Evolutionary conservation across 2,888 invertebrate species (phyloP).

Genomic region (Matsumyia berberina): DNA sequence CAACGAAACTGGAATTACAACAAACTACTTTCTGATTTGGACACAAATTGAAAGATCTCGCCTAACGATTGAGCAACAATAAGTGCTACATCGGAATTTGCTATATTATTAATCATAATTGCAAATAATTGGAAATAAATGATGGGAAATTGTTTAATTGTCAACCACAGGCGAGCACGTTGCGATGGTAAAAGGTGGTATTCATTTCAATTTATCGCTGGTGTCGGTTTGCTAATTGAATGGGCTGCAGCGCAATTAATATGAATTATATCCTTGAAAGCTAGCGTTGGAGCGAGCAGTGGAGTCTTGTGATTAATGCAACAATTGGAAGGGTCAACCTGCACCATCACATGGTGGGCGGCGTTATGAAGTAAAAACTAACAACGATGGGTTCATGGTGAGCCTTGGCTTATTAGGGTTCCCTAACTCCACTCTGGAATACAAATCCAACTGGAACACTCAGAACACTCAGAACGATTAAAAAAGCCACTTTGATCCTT

Average conservation of each 20-base stretch:
- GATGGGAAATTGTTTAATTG: conserved; percentile 6
- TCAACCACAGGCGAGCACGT: background rate
- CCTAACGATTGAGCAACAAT: background rate
- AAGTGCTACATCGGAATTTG: conserved; percentile 3
- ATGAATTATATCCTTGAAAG: background rate
- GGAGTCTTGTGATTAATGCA: too few relatives aligned
- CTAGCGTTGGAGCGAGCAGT: background rate
- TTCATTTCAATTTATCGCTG: conserved; percentile 5
- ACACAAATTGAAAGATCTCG: conserved; percentile 41
- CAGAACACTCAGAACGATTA: too few relatives aligned
- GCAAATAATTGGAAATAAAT: conserved; percentile 27
- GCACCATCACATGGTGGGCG: too few relatives aligned
- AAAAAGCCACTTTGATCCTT: too few relatives aligned
- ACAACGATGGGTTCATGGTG: too few relatives aligned
- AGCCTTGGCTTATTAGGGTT: too few relatives aligned
- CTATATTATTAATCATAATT: conserved; percentile 58
- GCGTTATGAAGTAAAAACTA: too few relatives aligned
- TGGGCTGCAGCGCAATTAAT: background rate
- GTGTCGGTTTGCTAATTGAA: conserved; percentile 6
- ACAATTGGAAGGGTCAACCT: too few relatives aligned
- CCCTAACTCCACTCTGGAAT: too few relatives aligned
- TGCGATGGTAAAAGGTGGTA: background rate
- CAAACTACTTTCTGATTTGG: conserved; percentile 16
- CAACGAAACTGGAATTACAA: background rate
- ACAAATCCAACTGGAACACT: too few relatives aligned